These are phyloP conservation scores for Apolygus lucorum DNA, from an alignment of 1,140 invertebrate genomes.

Conservation along the genomic window DNA sequence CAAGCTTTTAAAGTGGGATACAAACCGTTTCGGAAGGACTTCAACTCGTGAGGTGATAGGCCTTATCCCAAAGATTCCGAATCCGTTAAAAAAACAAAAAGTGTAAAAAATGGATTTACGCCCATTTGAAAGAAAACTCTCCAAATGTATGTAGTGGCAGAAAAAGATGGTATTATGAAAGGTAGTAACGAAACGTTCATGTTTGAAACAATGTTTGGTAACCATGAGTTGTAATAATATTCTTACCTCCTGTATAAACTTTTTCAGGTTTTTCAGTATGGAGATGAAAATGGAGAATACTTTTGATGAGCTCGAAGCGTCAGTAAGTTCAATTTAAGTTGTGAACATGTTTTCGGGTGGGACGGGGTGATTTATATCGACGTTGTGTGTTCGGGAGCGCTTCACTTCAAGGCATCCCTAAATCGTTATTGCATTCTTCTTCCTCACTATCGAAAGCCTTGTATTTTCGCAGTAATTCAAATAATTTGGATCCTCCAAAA, in stretches of 20 bases:
- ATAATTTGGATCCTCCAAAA: background rate
- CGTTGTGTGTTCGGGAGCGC: background rate
- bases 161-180: too few species aligned
- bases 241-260: background rate
- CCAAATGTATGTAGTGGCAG: too few species aligned
- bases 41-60: too few species aligned
- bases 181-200: too few species aligned
- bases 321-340: background rate
- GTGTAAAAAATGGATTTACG: too few species aligned
- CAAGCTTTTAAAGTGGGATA: too few species aligned
- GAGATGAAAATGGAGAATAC: background rate
- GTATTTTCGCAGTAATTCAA: background rate
- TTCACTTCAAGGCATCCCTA: background rate
- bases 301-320: constrained; percentile 8
- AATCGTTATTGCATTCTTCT: background rate
- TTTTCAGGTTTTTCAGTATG: background rate
- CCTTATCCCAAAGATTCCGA: too few species aligned
- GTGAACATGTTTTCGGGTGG: background rate
- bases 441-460: background rate
- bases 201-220: too few species aligned
- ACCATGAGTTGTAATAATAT: background rate
- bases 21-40: too few species aligned
- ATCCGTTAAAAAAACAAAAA: too few species aligned
- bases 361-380: background rate
- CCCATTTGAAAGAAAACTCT: too few species aligned